Evolutionary conservation across 2,797 vertebrate species (phyloP).

Genomic region (Manis javanica): DNA sequence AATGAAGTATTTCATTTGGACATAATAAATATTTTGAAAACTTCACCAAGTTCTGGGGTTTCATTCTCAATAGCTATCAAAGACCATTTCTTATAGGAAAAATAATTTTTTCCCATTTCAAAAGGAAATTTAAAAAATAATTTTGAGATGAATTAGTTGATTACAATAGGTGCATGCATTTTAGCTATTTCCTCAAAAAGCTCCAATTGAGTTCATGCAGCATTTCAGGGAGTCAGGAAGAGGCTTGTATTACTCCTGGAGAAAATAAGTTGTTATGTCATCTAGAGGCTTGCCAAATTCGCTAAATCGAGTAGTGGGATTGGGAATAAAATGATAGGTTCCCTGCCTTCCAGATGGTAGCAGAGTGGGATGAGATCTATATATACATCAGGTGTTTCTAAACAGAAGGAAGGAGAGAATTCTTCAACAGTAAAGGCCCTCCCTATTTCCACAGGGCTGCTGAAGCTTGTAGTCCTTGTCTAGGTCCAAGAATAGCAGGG

Average conservation of each 20-base stretch:
- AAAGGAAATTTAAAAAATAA: neutral
- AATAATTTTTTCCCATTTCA: neutral
- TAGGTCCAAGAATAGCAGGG: neutral
- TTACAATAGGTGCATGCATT: neutral
- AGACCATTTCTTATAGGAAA: conserved; percentile 17
- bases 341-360: neutral
- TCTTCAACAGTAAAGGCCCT: neutral
- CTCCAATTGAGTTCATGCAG: neutral
- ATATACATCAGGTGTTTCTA: neutral
- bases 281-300: neutral
- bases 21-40: conserved; percentile 35
- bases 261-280: neutral
- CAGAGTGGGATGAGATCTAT: neutral
- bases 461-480: neutral
- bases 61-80: neutral
- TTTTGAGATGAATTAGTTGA: neutral
- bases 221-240: neutral
- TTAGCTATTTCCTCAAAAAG: neutral
- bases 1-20: conserved; percentile 42
- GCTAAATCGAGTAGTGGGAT: neutral
- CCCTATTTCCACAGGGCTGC: neutral
- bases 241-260: neutral
- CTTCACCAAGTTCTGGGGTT: neutral
- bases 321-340: neutral
- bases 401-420: neutral